Conservation (phyloP, 2,888 invertebrate species). For the Metacarcinus magister region DNA sequence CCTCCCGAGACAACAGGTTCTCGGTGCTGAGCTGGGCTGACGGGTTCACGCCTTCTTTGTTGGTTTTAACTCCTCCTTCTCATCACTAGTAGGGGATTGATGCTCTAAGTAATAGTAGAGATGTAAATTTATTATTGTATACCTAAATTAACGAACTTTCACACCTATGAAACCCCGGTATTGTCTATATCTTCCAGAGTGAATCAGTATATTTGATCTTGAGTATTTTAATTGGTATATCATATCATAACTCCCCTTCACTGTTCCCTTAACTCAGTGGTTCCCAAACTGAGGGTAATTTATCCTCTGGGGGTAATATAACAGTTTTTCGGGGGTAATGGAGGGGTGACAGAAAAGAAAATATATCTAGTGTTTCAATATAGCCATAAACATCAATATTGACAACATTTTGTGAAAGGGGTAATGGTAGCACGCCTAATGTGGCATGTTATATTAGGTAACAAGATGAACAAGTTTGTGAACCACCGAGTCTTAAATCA, state of each 20-base stretch:
- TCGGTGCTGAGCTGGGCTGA: not conserved
- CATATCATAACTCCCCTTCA: not conserved
- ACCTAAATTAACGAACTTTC: not conserved
- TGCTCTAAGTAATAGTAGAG: not conserved
- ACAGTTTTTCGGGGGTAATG: not conserved
- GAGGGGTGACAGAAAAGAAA: not conserved
- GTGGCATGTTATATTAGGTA: too few species aligned
- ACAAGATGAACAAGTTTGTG: too few species aligned
- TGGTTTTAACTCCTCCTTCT: not conserved
- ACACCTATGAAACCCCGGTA: not conserved
- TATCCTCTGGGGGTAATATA: too few species aligned
- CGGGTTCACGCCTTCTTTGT: conserved; percentile 27
- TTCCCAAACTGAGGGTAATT: too few species aligned
- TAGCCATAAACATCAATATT: too few species aligned
- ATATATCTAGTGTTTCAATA: too few species aligned
- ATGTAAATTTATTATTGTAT: not conserved
- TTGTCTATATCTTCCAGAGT: not conserved
- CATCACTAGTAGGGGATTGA: not conserved
- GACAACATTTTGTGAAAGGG: too few species aligned
- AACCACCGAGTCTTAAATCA: not conserved
- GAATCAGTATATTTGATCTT: not conserved
- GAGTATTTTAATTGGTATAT: not conserved
- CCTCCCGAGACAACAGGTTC: not conserved
- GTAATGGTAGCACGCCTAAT: too few species aligned
- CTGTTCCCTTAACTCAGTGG: not conserved